Percentiles rank a stretch among this genome's conserved stretches.
Evolutionary conservation across 2,888 invertebrate genomes (phyloP).

Genomic region (Micoletzkya japonica): DNA sequence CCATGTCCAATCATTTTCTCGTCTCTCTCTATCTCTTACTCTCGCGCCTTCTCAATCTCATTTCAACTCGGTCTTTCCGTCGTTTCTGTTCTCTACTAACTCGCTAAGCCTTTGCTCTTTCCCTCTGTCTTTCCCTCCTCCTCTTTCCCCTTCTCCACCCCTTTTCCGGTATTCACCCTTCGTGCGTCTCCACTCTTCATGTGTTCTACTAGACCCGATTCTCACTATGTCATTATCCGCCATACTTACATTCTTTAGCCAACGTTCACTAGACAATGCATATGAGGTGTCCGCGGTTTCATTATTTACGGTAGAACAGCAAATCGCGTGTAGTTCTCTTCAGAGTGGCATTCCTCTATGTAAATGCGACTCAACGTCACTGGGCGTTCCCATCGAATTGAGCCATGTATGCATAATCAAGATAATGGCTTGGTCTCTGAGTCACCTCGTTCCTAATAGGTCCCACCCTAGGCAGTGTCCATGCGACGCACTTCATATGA

Average conservation of each 20-base stretch:
- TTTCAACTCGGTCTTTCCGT: neutral
- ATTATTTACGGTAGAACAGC: too few species aligned
- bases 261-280: too few species aligned
- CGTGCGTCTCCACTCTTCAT: neutral
- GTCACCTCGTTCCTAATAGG: too few species aligned
- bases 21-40: constrained; percentile 1
- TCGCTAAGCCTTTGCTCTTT: neutral
- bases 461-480: too few species aligned
- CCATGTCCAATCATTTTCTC: constrained; percentile 11
- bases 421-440: too few species aligned
- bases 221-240: neutral
- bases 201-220: constrained; percentile 4
- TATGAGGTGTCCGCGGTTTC: too few species aligned
- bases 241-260: constrained; percentile 4
- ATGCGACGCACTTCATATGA: too few species aligned
- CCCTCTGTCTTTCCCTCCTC: neutral
- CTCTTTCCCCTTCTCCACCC: neutral
- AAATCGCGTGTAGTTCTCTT: too few species aligned
- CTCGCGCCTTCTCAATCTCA: neutral
- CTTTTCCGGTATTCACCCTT: constrained; percentile 3
- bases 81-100: neutral
- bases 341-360: too few species aligned
- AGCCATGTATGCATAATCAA: too few species aligned
- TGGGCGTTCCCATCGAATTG: too few species aligned
- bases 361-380: too few species aligned